Evolutionary conservation across 1,140 invertebrate species (phyloP), one percentile per base, ranked within the genome.

Genomic region (Drosophila repleta): DNA sequence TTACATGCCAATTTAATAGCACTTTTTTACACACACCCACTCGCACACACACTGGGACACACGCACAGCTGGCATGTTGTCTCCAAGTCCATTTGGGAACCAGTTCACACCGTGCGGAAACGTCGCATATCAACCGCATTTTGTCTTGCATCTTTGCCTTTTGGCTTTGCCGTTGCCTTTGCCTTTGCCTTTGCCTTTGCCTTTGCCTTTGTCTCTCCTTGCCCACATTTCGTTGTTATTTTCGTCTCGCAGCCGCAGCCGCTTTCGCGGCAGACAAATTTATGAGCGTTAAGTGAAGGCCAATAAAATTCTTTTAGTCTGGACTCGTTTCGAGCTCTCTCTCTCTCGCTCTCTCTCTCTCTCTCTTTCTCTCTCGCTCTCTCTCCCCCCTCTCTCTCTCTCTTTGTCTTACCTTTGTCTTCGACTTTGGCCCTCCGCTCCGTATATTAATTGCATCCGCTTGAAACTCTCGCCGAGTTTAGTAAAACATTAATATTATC

Each of bases 241-340:
- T 55, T 49, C 48, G 74, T 77, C 82, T 81, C 81, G 81, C 72
- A 74, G 32, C 10, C 8, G 32, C 32, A 43, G 11, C 45, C 18
- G 64, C 79, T 79, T 79, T 79, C 55, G 76, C 62, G 35, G 67
- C 78, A 81, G 81, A 87, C 82, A 87, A 85, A 85, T 85, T 85
- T 85, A 85, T 85, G 81, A 85, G 74, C 74, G 78, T 78, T 85
- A 87, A 85, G 81, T 85, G 81, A 85, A 85, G 81, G 78, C 81
- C 82, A 85, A 85, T 85, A 85, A 85, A 87, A 85, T 81, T 71
- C 83, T 75, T 87, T 85, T 75, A 81, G 81, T 87, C 82, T 85
- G 81, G 78, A 82, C 78, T 78, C 60, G 57, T 74, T 74, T 76
- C 4, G 52, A 41, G 24, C n/a, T n/a, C 39, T 52, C n/a, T n/a